A percentile compares a stretch with the other conserved stretches of the same genome.
These are phyloP conservation scores for Lithophane leautieri DNA, from an alignment of 2,888 invertebrate species.

Conservation along the genomic window DNA sequence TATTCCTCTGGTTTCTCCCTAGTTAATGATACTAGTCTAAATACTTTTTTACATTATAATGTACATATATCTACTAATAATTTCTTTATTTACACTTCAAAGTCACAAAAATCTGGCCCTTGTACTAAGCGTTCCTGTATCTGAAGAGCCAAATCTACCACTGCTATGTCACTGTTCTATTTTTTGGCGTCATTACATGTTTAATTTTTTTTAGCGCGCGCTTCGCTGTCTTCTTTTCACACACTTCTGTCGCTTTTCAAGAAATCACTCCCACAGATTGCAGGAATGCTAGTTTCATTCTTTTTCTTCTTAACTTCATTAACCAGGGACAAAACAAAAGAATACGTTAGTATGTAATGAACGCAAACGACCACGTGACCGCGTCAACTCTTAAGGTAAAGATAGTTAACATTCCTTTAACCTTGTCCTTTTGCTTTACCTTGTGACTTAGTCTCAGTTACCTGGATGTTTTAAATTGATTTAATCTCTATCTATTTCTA, in stretches of 20 bases:
- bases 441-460: not conserved
- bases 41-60: not conserved
- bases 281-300: too few species aligned
- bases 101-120: too few species aligned
- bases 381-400: not conserved
- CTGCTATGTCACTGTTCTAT: not conserved
- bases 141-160: not conserved
- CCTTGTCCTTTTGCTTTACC: not conserved
- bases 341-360: too few species aligned
- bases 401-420: not conserved
- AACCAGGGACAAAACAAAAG: not conserved
- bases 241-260: too few species aligned
- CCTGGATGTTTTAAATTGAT: not conserved
- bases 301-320: not conserved
- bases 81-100: too few species aligned
- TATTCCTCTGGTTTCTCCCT: not conserved
- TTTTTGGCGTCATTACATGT: not conserved
- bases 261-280: too few species aligned
- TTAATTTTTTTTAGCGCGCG: too few species aligned
- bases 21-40: not conserved
- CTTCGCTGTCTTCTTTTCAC: too few species aligned
- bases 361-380: not conserved
- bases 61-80: too few species aligned
- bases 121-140: too few species aligned
- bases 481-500: conserved; percentile 14